A percentile compares a stretch with the other conserved stretches of the same genome.
Conservation (phyloP, 2,113 vertebrate genomes). For the Pheucticus melanocephalus region DNA sequence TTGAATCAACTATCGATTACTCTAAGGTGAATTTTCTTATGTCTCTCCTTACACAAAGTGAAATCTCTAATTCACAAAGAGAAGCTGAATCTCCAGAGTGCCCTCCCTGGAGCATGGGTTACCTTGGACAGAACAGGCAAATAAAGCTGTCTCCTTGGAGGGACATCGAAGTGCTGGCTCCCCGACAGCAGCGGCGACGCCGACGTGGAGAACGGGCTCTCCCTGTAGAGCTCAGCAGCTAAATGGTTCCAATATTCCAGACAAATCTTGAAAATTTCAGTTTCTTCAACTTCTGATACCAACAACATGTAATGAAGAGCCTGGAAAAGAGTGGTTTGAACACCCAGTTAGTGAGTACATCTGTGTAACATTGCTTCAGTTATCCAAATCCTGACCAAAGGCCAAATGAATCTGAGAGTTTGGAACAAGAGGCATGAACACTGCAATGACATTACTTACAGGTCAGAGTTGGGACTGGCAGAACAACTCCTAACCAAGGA, state of each 20-base stretch:
- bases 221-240: conserved; percentile 95
- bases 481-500: background rate
- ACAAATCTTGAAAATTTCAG: conserved; percentile 99
- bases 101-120: background rate
- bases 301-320: conserved; percentile 98
- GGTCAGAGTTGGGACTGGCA: background rate
- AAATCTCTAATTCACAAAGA: background rate
- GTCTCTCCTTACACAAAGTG: background rate
- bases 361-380: background rate
- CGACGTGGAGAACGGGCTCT: conserved; percentile 94
- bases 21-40: fast-evolving
- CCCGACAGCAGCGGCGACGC: conserved; percentile 93
- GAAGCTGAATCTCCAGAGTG: background rate
- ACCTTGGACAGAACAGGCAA: conserved; percentile 97
- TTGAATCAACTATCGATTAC: background rate
- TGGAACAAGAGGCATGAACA: background rate
- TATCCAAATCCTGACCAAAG: background rate
- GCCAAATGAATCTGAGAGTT: background rate
- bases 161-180: conserved; percentile 96
- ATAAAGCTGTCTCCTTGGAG: conserved; percentile 94
- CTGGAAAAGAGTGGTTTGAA: conserved; percentile 60
- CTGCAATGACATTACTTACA: background rate
- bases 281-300: conserved; percentile 98
- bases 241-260: conserved; percentile 99
- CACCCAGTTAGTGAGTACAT: background rate